phyloP scores from a whole-genome alignment of 2,888 invertebrate species.

The Amphipoea lucens region DNA sequence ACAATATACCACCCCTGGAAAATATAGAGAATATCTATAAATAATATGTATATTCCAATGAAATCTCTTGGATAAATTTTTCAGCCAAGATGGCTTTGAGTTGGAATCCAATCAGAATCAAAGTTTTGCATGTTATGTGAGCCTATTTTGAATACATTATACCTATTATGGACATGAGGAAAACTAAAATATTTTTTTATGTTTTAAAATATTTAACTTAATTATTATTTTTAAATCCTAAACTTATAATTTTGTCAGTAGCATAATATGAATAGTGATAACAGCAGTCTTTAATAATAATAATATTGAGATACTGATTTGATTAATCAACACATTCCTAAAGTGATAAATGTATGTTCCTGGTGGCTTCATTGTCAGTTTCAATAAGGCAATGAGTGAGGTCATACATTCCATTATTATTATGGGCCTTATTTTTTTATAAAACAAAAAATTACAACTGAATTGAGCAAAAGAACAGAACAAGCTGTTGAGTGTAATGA shows the following conservation, averaged over 20 bases:
- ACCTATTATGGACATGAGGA: not conserved
- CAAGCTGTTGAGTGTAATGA: not conserved
- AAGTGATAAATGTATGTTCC: conserved; percentile 1
- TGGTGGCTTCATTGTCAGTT: conserved; percentile 9
- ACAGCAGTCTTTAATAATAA: not conserved
- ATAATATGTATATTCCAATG: conserved; percentile 2
- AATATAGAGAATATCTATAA: conserved; percentile 16
- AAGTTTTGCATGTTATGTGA: not conserved
- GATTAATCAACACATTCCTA: conserved; percentile 7
- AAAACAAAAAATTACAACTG: conserved; percentile 7
- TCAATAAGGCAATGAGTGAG: conserved; percentile 11
- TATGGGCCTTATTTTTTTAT: not conserved
- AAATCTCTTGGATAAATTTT: not conserved
- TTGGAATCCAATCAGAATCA: conserved; percentile 10
- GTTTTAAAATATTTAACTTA: not conserved
- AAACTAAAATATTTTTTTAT: not conserved
- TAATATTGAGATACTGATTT: conserved; percentile 2
- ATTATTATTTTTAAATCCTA: not conserved
- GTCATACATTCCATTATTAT: conserved; percentile 3
- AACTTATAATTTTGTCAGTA: not conserved
- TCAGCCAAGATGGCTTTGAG: not conserved
- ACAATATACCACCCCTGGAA: conserved; percentile 99
- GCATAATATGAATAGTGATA: not conserved
- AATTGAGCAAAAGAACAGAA: conserved; percentile 15
- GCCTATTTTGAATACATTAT: not conserved